phyloP scores from a whole-genome alignment of 2,888 invertebrate species.

The Smittia sp. region DNA sequence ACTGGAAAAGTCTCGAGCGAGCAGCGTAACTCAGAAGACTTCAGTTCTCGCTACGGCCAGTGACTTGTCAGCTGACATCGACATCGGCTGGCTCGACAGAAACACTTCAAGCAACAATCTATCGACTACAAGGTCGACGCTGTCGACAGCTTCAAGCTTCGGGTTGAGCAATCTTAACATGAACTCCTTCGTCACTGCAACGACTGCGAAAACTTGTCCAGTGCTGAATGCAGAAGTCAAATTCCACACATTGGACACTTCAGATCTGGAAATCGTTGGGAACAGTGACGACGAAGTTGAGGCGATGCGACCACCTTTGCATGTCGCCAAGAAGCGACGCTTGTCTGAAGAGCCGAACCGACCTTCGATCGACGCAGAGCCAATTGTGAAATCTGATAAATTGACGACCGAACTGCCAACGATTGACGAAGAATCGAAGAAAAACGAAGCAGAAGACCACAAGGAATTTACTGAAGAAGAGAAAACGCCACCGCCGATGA shows the following conservation, averaged over 20 bases:
- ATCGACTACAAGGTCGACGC: slow-evolving; percentile 42
- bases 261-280: slow-evolving; percentile 62
- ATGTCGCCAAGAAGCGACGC: slow-evolving; percentile 59
- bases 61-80: slow-evolving; percentile 45
- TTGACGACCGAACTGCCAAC: slow-evolving; percentile 42
- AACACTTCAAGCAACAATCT: slow-evolving; percentile 45
- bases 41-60: not conserved
- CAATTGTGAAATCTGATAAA: not conserved
- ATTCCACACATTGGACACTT: slow-evolving; percentile 9
- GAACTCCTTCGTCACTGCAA: not conserved
- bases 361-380: not conserved
- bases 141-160: slow-evolving; percentile 14
- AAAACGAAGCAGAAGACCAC: not conserved
- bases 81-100: slow-evolving; percentile 61
- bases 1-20: slow-evolving; percentile 43
- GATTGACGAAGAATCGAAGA: slow-evolving; percentile 8
- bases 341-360: slow-evolving; percentile 44
- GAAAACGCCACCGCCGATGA: not conserved
- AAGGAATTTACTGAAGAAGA: not conserved
- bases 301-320: slow-evolving; percentile 55
- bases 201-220: not conserved
- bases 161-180: slow-evolving; percentile 26
- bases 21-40: not conserved
- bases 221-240: slow-evolving; percentile 23
- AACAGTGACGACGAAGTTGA: slow-evolving; percentile 67